Evolutionary conservation across 2,797 vertebrate genomes (phyloP).

Genomic region (Sus cebifrons): DNA sequence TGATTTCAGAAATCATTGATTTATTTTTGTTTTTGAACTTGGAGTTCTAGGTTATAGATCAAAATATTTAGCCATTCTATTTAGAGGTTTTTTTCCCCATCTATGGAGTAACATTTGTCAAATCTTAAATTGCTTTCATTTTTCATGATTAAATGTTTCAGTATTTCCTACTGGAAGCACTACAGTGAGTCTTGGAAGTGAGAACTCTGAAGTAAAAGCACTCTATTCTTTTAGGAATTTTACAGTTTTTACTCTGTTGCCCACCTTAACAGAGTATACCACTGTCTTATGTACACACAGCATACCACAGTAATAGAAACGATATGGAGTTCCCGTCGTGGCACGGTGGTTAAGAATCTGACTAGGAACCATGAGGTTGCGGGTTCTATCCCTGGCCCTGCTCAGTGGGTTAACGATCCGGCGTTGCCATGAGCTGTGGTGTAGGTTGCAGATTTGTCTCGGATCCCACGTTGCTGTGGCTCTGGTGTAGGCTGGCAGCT

Average conservation of each 20-base stretch:
- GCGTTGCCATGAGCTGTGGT: no score
- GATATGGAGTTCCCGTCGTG: no score
- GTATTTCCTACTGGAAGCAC: neutral
- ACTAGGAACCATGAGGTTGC: no score
- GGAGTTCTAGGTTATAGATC: conserved; percentile 1
- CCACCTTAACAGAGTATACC: neutral
- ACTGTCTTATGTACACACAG: neutral
- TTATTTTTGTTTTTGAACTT: conserved; percentile 63
- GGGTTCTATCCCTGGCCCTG: no score
- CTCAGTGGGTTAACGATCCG: no score
- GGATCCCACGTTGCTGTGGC: no score
- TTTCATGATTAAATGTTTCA: conserved; percentile 13
- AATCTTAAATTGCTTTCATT: conserved; percentile 30
- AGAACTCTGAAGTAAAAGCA: neutral
- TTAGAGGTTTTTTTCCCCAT: neutral
- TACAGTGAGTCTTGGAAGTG: neutral
- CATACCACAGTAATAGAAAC: neutral
- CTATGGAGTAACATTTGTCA: neutral
- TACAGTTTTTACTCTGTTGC: neutral
- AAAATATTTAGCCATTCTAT: conserved; percentile 33
- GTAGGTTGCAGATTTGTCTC: no score
- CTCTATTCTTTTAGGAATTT: neutral
- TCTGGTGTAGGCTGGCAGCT: no score
- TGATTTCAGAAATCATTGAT: conserved; percentile 30
- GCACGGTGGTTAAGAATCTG: no score